Conservation (phyloP, 2,113 vertebrate genomes). For the Phycodurus eques region DNA sequence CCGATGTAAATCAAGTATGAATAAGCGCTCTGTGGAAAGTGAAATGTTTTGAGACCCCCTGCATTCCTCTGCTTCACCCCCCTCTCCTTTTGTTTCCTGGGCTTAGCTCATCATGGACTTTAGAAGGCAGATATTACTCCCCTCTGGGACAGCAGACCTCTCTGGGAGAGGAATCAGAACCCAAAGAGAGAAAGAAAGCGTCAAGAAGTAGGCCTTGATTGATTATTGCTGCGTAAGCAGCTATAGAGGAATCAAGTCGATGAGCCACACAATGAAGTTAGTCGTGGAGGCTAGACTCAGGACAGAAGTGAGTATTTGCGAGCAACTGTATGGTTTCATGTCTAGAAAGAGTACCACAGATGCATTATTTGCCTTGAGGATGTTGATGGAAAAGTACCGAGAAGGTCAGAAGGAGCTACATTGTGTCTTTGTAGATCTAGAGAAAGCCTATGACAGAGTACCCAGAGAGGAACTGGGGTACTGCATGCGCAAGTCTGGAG, state of each 20-base stretch:
- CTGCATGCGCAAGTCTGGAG: too few relatives aligned
- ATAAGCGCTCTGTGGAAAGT: constrained; percentile 51
- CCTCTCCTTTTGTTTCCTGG: constrained; percentile 33
- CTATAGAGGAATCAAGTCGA: background rate
- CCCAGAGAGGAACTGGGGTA: too few relatives aligned
- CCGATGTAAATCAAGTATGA: constrained; percentile 31
- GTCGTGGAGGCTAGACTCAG: too few relatives aligned
- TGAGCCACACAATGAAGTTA: too few relatives aligned
- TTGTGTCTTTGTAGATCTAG: too few relatives aligned
- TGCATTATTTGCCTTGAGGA: too few relatives aligned
- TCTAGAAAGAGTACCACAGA: too few relatives aligned
- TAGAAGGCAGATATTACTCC: constrained; percentile 20
- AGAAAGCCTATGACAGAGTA: too few relatives aligned
- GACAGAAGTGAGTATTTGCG: too few relatives aligned
- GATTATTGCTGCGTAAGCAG: constrained; percentile 4
- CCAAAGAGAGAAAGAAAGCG: background rate
- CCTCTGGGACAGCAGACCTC: constrained; percentile 5
- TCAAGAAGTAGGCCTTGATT: constrained; percentile 13
- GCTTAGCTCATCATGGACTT: constrained; percentile 11
- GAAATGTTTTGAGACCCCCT: constrained; percentile 61
- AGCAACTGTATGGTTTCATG: too few relatives aligned
- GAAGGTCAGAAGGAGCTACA: too few relatives aligned
- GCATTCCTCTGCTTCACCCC: constrained; percentile 55
- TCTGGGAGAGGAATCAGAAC: constrained; percentile 16
- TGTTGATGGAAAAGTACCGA: too few relatives aligned